Base-by-base conservation (phyloP, 2,113 vertebrate genomes). In the Choloepus hoffmanni region DNA sequence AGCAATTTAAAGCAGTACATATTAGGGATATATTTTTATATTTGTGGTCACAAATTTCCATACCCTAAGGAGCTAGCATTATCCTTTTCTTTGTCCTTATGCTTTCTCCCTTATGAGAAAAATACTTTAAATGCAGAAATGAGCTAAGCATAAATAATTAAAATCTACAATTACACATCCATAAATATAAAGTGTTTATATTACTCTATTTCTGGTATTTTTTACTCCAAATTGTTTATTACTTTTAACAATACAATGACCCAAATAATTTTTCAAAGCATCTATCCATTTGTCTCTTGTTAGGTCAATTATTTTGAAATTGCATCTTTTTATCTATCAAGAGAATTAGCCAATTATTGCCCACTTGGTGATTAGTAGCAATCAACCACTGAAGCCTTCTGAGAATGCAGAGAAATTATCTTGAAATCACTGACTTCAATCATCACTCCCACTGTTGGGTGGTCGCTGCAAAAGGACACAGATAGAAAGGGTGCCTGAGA, bases 31-130 rank as follows among this genome's bases (percentile, higher is more conserved):
- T 76, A 94, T 40, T 72, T 96, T 91, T 93, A 72, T 50, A 89
- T 45, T 53, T 87, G 28, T 92, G 36, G 28, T 36, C 36, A 36
- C 36, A 83, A 92, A 95, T 94, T 89, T 63, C 11, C 45, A 81
- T 8, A 92, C 60, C 11, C 65, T 84, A 85, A 94, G 58, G 11
- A 74, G 48, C 36, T 62, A 95, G 19, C 40, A 87, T 14, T 95
- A 93, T 83, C 82, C 85, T 90, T 92, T 85, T 95, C 81, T 94
- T n/a, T 94, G 40, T 74, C 15, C 19, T 85, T 78, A 50, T 19
- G 30, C 33, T 73, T 86, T 96, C 50, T 85, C 43, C 12, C 92
- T 28, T 95, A 68, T 26, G 74, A 91, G 67, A 92, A 95, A 97
- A 89, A 89, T 67, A 91, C 16, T 82, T 89, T 36, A 90, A 92